These are phyloP conservation scores for Limosa lapponica DNA, from an alignment of 2,797 vertebrate genomes.

Conservation along the genomic window DNA sequence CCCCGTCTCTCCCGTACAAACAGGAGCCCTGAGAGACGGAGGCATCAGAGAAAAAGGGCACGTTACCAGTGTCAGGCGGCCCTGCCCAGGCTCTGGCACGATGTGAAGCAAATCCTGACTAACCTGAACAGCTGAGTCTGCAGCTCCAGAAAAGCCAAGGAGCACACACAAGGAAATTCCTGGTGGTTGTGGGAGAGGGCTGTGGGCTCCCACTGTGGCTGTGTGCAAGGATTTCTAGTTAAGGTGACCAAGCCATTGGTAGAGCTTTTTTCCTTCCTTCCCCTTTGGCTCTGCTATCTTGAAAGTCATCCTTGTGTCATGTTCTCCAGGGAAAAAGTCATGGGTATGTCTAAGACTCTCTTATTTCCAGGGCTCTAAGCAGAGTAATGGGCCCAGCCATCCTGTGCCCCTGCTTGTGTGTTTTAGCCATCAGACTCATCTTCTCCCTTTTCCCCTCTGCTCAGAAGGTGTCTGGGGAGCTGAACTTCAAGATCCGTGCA, in stretches of 20 bases:
- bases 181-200: neutral
- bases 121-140: neutral
- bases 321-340: neutral
- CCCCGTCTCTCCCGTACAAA: fast-evolving
- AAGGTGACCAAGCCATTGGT: neutral
- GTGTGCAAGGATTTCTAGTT: neutral
- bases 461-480: conserved; percentile 80
- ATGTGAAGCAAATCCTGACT: neutral
- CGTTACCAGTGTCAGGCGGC: neutral
- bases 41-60: neutral
- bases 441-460: neutral
- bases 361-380: neutral
- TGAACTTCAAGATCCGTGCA: conserved; percentile 76
- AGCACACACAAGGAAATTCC: neutral
- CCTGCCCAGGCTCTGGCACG: neutral
- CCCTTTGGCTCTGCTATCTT: neutral
- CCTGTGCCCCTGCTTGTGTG: neutral
- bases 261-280: neutral
- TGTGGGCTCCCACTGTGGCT: neutral
- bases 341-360: neutral
- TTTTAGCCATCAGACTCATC: neutral
- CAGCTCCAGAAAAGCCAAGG: neutral
- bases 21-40: neutral
- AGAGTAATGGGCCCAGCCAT: neutral
- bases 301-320: neutral